These are phyloP conservation scores for Mimachlamys varia DNA, from an alignment of 2,888 invertebrate species.

Conservation along the genomic window DNA sequence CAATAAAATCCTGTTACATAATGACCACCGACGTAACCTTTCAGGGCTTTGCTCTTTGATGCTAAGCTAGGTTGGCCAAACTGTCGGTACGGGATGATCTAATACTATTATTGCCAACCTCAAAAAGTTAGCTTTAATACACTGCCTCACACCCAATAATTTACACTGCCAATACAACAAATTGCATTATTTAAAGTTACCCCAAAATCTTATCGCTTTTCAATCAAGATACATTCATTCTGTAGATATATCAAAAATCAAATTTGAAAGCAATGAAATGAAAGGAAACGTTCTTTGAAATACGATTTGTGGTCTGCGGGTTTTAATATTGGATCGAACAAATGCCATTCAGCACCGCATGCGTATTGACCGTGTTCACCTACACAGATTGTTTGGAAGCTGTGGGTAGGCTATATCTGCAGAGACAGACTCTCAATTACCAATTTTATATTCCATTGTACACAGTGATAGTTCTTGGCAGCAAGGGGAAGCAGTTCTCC, in stretches of 20 bases:
- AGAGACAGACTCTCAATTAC: conserved; percentile 7
- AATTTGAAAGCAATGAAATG: conserved; percentile 2
- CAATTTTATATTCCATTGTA: conserved; percentile 7
- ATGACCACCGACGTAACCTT: no score
- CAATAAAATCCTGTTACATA: no score
- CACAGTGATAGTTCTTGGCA: not conserved
- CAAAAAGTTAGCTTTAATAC: not conserved
- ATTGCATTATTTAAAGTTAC: not conserved
- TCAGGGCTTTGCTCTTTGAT: not conserved
- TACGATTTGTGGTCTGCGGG: conserved; percentile 9
- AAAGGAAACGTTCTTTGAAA: conserved; percentile 16
- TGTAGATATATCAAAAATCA: conserved; percentile 10
- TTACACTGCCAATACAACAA: conserved; percentile 6
- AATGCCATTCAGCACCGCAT: not conserved
- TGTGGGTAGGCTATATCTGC: not conserved
- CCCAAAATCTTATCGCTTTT: conserved; percentile 24
- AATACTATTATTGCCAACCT: not conserved
- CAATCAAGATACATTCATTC: conserved; percentile 32
- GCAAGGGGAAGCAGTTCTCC: not conserved
- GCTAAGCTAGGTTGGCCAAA: not conserved
- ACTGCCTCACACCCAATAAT: not conserved
- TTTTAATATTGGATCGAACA: not conserved
- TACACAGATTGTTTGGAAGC: not conserved
- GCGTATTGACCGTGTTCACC: not conserved
- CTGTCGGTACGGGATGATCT: not conserved